Conservation (phyloP, 1,140 invertebrate genomes). For the Sarcophaga bullata region DNA sequence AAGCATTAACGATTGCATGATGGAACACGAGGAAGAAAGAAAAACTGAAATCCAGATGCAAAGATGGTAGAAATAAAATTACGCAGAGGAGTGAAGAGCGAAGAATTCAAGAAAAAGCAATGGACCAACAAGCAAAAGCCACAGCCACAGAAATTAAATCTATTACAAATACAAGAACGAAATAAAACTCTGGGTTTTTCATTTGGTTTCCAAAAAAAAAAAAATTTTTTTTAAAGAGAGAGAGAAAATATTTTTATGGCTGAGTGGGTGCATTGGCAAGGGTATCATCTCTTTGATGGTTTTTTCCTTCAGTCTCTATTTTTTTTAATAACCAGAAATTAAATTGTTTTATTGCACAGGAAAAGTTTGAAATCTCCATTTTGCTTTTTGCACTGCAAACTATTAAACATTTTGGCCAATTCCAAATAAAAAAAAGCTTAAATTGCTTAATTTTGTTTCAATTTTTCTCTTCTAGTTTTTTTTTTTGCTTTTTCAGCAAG, state of each 20-base stretch:
- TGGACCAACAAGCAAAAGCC: neutral
- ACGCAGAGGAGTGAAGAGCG: too few species aligned
- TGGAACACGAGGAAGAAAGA: neutral
- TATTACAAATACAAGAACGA: neutral
- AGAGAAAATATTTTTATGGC: too few species aligned
- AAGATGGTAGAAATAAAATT: neutral
- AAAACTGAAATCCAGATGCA: neutral
- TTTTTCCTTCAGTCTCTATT: neutral
- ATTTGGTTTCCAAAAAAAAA: neutral
- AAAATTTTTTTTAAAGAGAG: too few species aligned
- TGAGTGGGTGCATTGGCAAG: too few species aligned
- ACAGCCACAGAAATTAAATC: neutral
- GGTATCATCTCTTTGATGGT: too few species aligned
- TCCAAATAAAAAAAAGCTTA: neutral
- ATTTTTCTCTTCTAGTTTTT: neutral
- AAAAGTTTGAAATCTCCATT: neutral
- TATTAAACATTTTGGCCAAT: slow-evolving; percentile 10
- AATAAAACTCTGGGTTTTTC: neutral
- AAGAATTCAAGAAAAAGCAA: neutral
- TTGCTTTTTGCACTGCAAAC: neutral
- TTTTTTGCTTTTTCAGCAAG: neutral
- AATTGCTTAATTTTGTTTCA: neutral
- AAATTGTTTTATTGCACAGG: neutral
- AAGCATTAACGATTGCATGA: slow-evolving; percentile 1
- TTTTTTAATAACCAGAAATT: slow-evolving; percentile 10